phyloP scores from a whole-genome alignment of 2,113 vertebrate species.

The Catagonus wagneri region DNA sequence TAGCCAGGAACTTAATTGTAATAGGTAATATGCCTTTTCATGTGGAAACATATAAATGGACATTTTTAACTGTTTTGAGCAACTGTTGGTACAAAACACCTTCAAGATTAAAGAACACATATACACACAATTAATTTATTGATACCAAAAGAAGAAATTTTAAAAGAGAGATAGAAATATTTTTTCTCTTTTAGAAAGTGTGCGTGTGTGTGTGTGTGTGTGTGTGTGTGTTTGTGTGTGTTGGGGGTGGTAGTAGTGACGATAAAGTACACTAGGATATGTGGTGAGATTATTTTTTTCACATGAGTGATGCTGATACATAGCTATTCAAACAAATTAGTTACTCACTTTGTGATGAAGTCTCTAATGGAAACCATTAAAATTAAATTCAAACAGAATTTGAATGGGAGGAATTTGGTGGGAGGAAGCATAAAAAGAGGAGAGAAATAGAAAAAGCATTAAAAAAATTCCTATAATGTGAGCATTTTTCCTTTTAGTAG shows the following conservation, averaged over 20 bases:
- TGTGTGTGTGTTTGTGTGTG: background rate
- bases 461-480: background rate
- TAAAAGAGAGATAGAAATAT: background rate
- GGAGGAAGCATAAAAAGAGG: background rate
- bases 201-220: background rate
- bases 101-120: background rate
- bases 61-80: background rate
- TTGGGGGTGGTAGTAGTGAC: background rate
- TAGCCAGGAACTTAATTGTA: background rate
- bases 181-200: background rate
- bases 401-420: background rate
- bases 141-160: background rate
- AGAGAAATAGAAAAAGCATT: background rate
- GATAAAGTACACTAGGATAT: background rate
- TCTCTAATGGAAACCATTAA: background rate
- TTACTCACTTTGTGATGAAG: background rate
- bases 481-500: background rate
- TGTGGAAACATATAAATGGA: background rate
- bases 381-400: constrained; percentile 8
- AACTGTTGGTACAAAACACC: background rate
- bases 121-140: background rate
- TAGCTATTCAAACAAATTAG: background rate
- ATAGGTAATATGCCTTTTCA: background rate
- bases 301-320: background rate
- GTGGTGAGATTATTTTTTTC: background rate